Evolutionary conservation across 2,113 vertebrate species (phyloP).

Genomic region (Cervus canadensis): DNA sequence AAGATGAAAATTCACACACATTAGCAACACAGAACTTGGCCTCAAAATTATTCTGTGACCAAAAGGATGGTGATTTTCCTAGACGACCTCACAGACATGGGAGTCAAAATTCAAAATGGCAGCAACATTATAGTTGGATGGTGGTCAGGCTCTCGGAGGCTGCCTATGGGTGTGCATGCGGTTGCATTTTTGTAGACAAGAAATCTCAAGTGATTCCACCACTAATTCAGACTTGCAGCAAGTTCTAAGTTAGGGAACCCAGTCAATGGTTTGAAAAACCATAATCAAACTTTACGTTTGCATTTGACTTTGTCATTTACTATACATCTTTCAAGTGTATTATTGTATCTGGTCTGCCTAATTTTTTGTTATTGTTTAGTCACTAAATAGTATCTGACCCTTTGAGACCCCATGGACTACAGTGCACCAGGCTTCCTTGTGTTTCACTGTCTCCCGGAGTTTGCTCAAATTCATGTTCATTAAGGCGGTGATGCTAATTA

Average conservation of each 20-base stretch:
- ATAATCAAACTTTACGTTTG: not conserved
- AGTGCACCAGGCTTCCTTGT: not conserved
- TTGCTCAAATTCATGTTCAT: not conserved
- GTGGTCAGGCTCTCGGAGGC: not conserved
- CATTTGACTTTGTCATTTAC: not conserved
- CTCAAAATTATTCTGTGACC: slow-evolving; percentile 22
- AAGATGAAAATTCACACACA: not conserved
- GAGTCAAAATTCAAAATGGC: not conserved
- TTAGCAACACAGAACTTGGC: not conserved
- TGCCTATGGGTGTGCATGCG: fast-evolving
- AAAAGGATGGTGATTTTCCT: not conserved
- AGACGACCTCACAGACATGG: not conserved
- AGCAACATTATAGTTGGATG: not conserved
- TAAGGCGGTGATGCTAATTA: not conserved
- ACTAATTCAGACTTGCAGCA: not conserved
- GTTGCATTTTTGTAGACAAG: not conserved
- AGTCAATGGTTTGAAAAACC: not conserved
- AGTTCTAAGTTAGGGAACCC: not conserved
- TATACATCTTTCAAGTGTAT: not conserved
- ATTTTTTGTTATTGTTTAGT: not conserved
- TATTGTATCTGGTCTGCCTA: not conserved
- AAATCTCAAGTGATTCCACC: not conserved
- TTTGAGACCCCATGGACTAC: not conserved
- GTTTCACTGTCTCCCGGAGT: not conserved
- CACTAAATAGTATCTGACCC: not conserved